phyloP scores from a whole-genome alignment of 2,888 invertebrate species.

The Athalia rosae region DNA sequence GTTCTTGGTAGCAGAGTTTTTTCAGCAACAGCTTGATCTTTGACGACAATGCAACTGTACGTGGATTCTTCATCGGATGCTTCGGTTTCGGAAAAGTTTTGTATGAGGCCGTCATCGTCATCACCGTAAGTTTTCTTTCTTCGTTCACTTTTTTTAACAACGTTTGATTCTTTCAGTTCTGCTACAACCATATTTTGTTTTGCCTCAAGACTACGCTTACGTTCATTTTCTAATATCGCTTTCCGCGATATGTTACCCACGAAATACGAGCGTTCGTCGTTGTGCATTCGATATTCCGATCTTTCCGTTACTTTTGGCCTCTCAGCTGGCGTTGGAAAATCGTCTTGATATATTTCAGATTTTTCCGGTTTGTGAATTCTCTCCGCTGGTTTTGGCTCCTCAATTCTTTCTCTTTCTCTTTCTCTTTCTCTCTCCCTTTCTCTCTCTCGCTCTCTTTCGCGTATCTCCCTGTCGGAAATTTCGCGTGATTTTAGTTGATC shows the following conservation, averaged over 20 bases:
- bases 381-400: conserved; percentile 70
- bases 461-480: neutral
- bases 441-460: conserved; percentile 1
- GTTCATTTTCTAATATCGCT: conserved; percentile 71
- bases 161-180: conserved; percentile 69
- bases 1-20: conserved; percentile 80
- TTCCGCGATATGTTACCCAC: conserved; percentile 70
- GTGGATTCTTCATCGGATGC: conserved; percentile 73
- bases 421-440: neutral
- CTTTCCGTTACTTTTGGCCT: conserved; percentile 65
- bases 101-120: conserved; percentile 65
- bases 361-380: conserved; percentile 68
- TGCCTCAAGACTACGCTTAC: conserved; percentile 69
- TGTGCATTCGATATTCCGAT: conserved; percentile 54
- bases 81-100: conserved; percentile 69
- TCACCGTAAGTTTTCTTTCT: conserved; percentile 64
- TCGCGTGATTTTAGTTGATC: conserved; percentile 25
- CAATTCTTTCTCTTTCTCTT: conserved; percentile 46
- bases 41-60: conserved; percentile 85
- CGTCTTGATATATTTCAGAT: conserved; percentile 62
- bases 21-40: conserved; percentile 78
- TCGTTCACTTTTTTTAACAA: conserved; percentile 64
- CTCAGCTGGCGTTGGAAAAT: conserved; percentile 70
- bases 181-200: conserved; percentile 70
- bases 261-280: conserved; percentile 66